A percentile compares a stretch with the other conserved stretches of the same genome.
phyloP scores from a whole-genome alignment of 53 echinoderm and acorn worm genomes.

The Holothuria leucospilota region DNA sequence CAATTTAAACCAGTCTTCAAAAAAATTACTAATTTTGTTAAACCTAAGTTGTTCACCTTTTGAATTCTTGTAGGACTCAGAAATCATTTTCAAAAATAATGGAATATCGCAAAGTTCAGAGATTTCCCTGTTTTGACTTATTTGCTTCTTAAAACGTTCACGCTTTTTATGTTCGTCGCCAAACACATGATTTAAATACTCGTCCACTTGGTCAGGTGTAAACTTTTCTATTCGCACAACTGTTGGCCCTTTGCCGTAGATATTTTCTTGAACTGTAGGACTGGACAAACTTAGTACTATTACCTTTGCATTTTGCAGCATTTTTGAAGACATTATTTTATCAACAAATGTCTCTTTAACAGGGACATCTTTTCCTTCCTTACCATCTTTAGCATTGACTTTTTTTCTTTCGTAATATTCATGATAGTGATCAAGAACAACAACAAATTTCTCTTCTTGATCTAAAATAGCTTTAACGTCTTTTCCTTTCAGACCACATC shows the following conservation, averaged over 20 bases:
- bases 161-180: not conserved
- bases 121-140: not conserved
- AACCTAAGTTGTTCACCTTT: not conserved
- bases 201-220: not conserved
- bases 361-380: not conserved
- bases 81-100: constrained; percentile 14
- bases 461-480: constrained; percentile 14
- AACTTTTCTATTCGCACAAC: constrained; percentile 10
- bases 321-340: constrained; percentile 17
- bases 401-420: constrained; percentile 16
- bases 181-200: constrained; percentile 3
- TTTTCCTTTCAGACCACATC: not conserved
- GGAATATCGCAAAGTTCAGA: not conserved
- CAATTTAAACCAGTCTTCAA: constrained; percentile 15
- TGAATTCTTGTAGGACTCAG: not conserved
- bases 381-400: no score
- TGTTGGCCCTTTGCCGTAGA: constrained; percentile 6
- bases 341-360: constrained; percentile 8
- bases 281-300: not conserved
- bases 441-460: not conserved
- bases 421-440: constrained; percentile 33
- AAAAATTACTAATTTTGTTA: constrained; percentile 4
- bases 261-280: not conserved
- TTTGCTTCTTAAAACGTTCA: not conserved
- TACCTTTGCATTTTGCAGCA: constrained; percentile 21